These are phyloP conservation scores for Apostichopus californicus DNA, from an alignment of 35 echinoderm and acorn worm species.

Conservation along the genomic window DNA sequence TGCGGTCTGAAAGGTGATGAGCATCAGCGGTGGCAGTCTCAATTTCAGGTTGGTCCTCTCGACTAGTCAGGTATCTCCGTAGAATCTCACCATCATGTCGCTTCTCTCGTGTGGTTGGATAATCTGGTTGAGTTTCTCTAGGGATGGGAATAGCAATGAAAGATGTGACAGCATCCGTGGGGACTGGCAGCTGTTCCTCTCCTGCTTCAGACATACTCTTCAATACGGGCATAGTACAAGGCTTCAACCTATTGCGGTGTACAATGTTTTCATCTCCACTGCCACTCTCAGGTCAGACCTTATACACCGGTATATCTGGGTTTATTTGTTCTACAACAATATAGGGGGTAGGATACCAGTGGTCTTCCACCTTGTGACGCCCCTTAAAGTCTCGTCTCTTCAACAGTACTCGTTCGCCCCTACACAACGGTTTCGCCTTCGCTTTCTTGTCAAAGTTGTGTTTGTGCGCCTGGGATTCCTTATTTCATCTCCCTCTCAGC, in stretches of 20 bases:
- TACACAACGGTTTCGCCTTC: neutral
- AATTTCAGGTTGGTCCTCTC: no score
- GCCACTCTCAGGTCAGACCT: constrained; percentile 2
- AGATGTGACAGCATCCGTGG: no score
- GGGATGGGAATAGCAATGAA: no score
- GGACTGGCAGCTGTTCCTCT: no score
- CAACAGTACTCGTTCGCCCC: neutral
- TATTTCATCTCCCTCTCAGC: neutral
- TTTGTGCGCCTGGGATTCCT: neutral
- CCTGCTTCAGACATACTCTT: no score
- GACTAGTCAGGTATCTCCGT: no score
- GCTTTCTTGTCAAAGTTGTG: constrained; percentile 22
- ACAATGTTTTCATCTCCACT: neutral
- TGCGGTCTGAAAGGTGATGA: no score
- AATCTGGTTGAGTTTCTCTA: no score
- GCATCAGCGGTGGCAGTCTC: no score
- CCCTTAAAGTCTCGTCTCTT: neutral
- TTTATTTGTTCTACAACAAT: constrained; percentile 14
- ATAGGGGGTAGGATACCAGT: constrained; percentile 15
- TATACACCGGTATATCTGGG: constrained; percentile 17
- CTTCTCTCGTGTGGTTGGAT: no score
- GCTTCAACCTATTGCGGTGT: constrained; percentile 6
- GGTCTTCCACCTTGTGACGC: constrained; percentile 41
- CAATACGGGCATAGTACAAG: no score
- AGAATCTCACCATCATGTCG: no score